A percentile compares a stretch with the other conserved stretches of the same genome.
phyloP scores from a whole-genome alignment of 2,888 invertebrate species.

The Beris chalybata region DNA sequence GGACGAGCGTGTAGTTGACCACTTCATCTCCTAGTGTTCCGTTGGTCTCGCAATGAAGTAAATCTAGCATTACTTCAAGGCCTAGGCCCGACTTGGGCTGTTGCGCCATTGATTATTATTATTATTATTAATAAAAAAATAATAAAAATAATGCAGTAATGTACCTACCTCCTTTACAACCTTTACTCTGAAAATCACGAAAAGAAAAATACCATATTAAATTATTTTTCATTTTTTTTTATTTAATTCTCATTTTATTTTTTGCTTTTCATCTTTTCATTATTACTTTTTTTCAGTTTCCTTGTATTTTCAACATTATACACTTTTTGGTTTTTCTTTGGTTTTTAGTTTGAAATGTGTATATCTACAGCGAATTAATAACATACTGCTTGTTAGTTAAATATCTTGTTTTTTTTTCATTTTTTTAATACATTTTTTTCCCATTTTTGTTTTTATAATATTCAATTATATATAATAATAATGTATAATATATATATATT shows the following conservation, averaged over 20 bases:
- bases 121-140: too few species aligned
- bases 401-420: constrained; percentile 3
- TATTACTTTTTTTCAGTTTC: constrained; percentile 25
- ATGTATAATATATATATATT: constrained; percentile 20
- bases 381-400: constrained; percentile 1
- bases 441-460: constrained; percentile 7
- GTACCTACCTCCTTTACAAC: too few species aligned
- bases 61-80: too few species aligned
- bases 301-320: constrained; percentile 34
- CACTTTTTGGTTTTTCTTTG: constrained; percentile 27
- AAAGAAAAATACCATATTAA: too few species aligned
- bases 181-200: too few species aligned
- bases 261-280: constrained; percentile 18
- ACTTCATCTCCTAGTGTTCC: too few species aligned
- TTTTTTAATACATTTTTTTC: neutral
- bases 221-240: neutral
- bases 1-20: too few species aligned
- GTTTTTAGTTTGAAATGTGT: constrained; percentile 31
- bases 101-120: too few species aligned
- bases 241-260: constrained; percentile 2
- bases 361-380: constrained; percentile 30
- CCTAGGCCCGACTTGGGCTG: too few species aligned
- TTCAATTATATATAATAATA: constrained; percentile 9
- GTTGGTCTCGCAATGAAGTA: too few species aligned
- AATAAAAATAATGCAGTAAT: too few species aligned